Evolutionary conservation across 30 jellyfish, hydroid and myxozoan genomes (phyloP).

Genomic region (Chironex yamaguchii): DNA sequence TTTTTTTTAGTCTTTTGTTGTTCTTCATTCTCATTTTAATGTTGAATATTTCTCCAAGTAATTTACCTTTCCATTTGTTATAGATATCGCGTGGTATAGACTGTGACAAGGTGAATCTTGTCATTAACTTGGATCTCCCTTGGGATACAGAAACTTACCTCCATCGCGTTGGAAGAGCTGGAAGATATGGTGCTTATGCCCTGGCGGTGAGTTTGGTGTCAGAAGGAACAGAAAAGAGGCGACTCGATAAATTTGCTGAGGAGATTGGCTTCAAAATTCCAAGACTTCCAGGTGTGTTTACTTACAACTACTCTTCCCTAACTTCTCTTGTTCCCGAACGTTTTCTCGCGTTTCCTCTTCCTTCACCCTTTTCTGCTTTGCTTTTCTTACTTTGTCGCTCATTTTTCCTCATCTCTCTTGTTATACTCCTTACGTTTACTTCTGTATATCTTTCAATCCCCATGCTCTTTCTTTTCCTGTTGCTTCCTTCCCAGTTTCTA

Average conservation of each 20-base stretch:
- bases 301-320: not conserved
- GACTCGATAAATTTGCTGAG: slow-evolving; percentile 39
- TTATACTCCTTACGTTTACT: no score
- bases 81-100: slow-evolving; percentile 97
- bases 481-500: no score
- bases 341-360: not conserved
- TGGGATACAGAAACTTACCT: slow-evolving; percentile 98
- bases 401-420: not conserved
- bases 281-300: slow-evolving; percentile 60
- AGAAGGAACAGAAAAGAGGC: slow-evolving; percentile 65
- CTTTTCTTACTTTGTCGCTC: not conserved
- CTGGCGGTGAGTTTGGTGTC: slow-evolving; percentile 83
- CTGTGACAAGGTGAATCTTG: slow-evolving; percentile 91
- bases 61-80: not conserved
- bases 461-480: no score
- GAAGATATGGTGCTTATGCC: slow-evolving; percentile 94
- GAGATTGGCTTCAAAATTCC: slow-evolving; percentile 45
- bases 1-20: no score
- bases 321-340: not conserved
- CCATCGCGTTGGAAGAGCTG: slow-evolving; percentile 98
- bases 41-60: no score
- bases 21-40: no score
- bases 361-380: not conserved
- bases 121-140: slow-evolving; percentile 93
- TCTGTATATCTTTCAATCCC: no score